Percentiles rank a stretch among this genome's conserved stretches.
Conservation (phyloP, 92 coral and sea anemone species). For the Epizoanthus stellaris region DNA sequence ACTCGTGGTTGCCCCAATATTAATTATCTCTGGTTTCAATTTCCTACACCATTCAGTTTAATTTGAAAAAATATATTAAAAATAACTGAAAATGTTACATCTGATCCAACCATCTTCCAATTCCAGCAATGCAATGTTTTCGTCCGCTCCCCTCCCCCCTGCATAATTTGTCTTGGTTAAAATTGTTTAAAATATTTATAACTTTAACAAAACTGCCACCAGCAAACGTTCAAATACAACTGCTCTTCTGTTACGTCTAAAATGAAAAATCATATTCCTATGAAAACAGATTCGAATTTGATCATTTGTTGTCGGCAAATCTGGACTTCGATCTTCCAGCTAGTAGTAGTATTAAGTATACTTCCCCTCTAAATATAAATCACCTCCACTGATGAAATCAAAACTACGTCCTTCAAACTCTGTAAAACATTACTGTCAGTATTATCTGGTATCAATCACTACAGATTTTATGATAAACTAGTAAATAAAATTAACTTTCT, state of each 20-base stretch:
- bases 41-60: neutral
- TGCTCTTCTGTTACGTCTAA: neutral
- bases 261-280: neutral
- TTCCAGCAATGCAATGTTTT: too few relatives aligned
- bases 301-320: too few relatives aligned
- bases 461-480: neutral
- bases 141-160: neutral
- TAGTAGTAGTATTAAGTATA: too few relatives aligned
- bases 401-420: neutral
- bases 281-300: too few relatives aligned
- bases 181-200: slow-evolving; percentile 19
- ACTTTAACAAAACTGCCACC: slow-evolving; percentile 14
- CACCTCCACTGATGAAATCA: neutral
- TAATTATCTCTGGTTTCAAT: neutral
- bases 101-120: too few relatives aligned
- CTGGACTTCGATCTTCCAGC: too few relatives aligned
- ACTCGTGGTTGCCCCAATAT: neutral
- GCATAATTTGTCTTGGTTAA: neutral
- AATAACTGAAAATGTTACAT: too few relatives aligned
- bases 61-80: neutral
- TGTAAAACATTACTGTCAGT: too few relatives aligned
- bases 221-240: neutral
- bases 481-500: neutral
- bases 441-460: neutral
- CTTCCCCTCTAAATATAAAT: too few relatives aligned